Evolutionary conservation across 2,113 vertebrate genomes (phyloP).

Genomic region (Vimba vimba): DNA sequence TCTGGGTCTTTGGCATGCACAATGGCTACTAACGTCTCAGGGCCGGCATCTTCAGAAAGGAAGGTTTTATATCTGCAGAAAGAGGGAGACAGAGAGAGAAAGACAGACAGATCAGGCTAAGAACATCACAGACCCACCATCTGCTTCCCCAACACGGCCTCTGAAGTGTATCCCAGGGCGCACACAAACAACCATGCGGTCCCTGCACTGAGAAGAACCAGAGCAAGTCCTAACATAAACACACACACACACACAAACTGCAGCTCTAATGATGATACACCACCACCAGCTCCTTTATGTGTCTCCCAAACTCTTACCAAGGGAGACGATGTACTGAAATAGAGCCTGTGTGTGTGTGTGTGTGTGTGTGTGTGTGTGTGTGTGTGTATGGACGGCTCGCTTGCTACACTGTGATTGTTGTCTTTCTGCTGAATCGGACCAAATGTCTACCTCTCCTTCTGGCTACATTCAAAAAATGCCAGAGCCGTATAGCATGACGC

Average conservation of each 20-base stretch:
- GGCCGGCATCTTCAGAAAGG: constrained; percentile 89
- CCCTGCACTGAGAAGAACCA: constrained; percentile 28
- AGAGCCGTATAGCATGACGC: constrained; percentile 35
- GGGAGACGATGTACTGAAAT: constrained; percentile 14
- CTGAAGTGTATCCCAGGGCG: constrained; percentile 49
- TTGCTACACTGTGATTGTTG: constrained; percentile 32
- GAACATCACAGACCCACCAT: constrained; percentile 52
- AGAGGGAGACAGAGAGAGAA: constrained; percentile 25
- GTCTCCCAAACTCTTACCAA: constrained; percentile 8
- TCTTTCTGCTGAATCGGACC: constrained; percentile 42
- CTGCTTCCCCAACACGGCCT: constrained; percentile 44
- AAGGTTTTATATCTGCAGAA: constrained; percentile 85
- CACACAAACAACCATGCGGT: constrained; percentile 37
- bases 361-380: constrained; percentile 14
- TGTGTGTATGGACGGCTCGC: neutral
- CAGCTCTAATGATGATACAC: constrained; percentile 27
- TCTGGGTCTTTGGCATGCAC: constrained; percentile 88
- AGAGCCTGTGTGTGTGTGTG: neutral
- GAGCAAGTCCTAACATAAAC: constrained; percentile 21
- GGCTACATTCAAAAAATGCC: constrained; percentile 48
- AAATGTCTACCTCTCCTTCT: constrained; percentile 50
- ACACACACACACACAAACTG: constrained; percentile 46
- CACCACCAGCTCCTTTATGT: constrained; percentile 30
- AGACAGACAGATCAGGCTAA: constrained; percentile 36
- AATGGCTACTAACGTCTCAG: constrained; percentile 84